These are phyloP conservation scores for Dinocampus coccinellae DNA, from an alignment of 2,888 invertebrate species.

Conservation along the genomic window DNA sequence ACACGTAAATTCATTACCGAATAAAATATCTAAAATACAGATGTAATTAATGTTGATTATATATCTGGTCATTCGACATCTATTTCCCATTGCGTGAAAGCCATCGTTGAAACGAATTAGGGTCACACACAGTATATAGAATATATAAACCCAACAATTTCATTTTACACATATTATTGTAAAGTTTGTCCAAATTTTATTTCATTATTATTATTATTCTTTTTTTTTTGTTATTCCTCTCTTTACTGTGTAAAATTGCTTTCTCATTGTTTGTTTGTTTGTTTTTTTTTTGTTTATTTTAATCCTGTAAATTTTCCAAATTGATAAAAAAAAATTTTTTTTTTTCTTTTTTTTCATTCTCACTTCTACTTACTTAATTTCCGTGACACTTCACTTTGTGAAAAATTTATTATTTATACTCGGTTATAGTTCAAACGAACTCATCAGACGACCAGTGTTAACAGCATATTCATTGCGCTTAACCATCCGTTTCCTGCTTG, in stretches of 20 bases:
- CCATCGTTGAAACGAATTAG: constrained; percentile 5
- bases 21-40: background rate
- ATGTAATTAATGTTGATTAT: background rate
- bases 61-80: background rate
- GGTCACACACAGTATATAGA: background rate
- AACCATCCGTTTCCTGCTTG: constrained; percentile 65
- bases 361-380: too few relatives aligned
- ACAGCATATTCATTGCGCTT: constrained; percentile 62
- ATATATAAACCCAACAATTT: background rate
- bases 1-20: background rate
- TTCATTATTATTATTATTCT: background rate
- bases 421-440: background rate
- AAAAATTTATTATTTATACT: background rate
- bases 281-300: too few relatives aligned
- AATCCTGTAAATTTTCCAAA: too few relatives aligned
- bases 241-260: too few relatives aligned
- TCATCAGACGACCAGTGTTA: constrained; percentile 35
- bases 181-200: background rate
- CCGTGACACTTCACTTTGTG: background rate
- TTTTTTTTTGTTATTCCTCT: background rate
- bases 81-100: constrained; percentile 7
- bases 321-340: too few relatives aligned
- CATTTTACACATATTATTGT: background rate
- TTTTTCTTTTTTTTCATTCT: too few relatives aligned
- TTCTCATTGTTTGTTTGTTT: too few relatives aligned